phyloP scores from a whole-genome alignment of 2,797 vertebrate genomes.

The Myotis daubentonii region DNA sequence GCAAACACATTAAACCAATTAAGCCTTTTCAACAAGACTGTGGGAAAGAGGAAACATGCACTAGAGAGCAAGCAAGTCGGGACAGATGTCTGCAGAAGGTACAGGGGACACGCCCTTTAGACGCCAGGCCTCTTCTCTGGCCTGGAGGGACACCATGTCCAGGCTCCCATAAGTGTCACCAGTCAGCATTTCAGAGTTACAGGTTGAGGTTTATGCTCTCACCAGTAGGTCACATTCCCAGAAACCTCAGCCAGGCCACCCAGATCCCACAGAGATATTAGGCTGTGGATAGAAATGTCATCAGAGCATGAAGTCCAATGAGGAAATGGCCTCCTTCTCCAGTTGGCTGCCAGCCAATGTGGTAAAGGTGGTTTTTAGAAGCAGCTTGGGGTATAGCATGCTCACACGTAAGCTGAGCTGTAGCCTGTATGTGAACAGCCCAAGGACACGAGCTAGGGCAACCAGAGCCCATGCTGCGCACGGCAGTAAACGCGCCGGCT shows the following conservation, averaged over 20 bases:
- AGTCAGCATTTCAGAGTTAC: neutral
- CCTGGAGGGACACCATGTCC: fast-evolving
- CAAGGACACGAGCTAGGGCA: neutral
- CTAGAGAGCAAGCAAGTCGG: neutral
- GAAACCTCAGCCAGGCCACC: neutral
- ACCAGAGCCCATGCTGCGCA: neutral
- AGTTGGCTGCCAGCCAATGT: neutral
- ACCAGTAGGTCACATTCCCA: neutral
- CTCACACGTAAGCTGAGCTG: neutral
- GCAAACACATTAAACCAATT: neutral
- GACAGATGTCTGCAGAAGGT: neutral
- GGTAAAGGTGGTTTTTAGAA: neutral
- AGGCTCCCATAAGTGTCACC: neutral
- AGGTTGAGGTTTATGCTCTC: neutral
- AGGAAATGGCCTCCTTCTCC: neutral
- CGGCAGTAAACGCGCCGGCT: neutral
- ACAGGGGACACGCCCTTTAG: neutral
- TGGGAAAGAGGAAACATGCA: neutral
- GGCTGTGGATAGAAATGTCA: neutral
- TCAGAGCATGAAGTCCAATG: neutral
- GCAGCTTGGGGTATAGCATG: neutral
- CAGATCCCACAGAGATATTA: neutral
- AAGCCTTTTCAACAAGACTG: neutral
- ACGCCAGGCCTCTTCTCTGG: neutral
- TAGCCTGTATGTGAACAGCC: fast-evolving